Percentiles rank a stretch among this genome's conserved stretches.
phyloP scores from a whole-genome alignment of 2,113 vertebrate species.

The Coptodon rendalli region DNA sequence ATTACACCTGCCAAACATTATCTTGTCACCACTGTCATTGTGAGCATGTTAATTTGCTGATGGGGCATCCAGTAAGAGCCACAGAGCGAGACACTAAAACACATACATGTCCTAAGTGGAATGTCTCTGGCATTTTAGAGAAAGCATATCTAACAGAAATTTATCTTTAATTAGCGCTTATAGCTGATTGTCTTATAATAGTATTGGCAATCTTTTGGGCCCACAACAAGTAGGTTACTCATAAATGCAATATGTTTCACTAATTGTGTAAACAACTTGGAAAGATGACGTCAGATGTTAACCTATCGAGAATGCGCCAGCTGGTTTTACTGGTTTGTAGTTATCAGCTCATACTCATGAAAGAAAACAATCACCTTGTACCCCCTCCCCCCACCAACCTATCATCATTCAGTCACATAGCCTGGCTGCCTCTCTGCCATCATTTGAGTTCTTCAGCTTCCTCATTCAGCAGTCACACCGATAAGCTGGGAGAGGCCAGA shows the following conservation, averaged over 20 bases:
- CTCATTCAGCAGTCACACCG: not conserved
- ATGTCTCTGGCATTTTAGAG: not conserved
- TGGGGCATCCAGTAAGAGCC: not conserved
- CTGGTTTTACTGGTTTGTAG: not conserved
- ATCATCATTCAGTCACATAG: not conserved
- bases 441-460: not conserved
- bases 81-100: not conserved
- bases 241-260: not conserved
- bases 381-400: not conserved
- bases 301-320: fast-evolving
- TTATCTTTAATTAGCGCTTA: not conserved
- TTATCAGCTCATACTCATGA: not conserved
- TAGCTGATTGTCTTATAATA: fast-evolving
- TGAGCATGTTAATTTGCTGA: not conserved
- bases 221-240: not conserved
- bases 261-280: not conserved
- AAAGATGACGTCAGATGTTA: not conserved
- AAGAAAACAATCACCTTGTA: not conserved
- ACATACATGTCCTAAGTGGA: not conserved
- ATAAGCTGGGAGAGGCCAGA: not conserved
- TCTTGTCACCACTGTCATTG: not conserved
- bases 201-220: not conserved
- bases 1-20: not conserved
- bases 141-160: not conserved
- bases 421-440: not conserved